Base-by-base conservation (phyloP, 2,797 vertebrate genomes). In the Ptychobarbus kaznakovi region DNA sequence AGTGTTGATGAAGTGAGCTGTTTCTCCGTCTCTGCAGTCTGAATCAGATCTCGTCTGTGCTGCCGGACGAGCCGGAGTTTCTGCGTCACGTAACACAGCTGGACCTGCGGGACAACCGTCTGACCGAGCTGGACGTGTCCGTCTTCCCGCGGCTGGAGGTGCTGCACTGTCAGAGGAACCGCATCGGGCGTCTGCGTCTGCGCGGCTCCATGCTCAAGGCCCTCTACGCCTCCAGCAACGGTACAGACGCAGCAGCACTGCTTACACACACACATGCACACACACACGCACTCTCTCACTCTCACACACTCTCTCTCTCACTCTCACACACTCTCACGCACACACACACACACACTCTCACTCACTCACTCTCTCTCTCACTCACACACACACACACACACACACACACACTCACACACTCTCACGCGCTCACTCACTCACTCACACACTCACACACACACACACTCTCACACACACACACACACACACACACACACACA, bases 121-220 rank as follows among this genome's bases (percentile, higher is more conserved):
- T 99, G 81, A 93, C 85, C 6, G 95, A 96, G 35, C 94, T 99
- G 85, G 97, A 99, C 3, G 96, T 96, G 40, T 96, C 96, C 0
- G 86, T 97, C 86, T 97, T 99, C 91, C 97, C 96, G 87, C 95
- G 96, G 0, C 94, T 98, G 35, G 98, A 99, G 92, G 96, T 98
- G 89, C 93, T 99, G 32, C 98, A 98, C 95, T 99, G 98, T 87
- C 98, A 99, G 92, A 95, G 98, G 90, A 99, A 99, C 92, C 93
- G 92, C 38, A 94, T 99, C 91, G 83, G 91, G 49, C 93, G 93
- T 49, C 93, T 99, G 78, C 96, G 93, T 90, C 92, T 96, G 91
- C 96, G 96, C 49, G 97, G 97, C 49, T 95, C 93, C 87, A 92
- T 95, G 81, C 97, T 99, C 68, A 99, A 99, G 91, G 96, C 96